These are phyloP conservation scores for Lasioglossum morio DNA, from an alignment of 2,888 invertebrate genomes.

Conservation along the genomic window DNA sequence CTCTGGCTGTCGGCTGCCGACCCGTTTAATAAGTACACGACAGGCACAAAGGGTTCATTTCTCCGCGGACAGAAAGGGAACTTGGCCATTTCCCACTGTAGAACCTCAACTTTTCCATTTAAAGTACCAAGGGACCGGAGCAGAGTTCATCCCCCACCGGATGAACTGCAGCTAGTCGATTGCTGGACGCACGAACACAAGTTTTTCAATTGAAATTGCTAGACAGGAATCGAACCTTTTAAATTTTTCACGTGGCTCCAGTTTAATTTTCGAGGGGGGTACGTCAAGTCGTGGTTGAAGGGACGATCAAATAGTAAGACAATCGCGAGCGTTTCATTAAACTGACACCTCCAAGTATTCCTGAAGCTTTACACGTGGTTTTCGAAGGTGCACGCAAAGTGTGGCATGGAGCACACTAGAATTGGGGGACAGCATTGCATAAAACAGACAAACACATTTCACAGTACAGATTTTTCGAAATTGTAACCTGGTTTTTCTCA, in stretches of 20 bases:
- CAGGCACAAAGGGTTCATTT: constrained; percentile 14
- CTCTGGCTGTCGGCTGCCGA: not conserved
- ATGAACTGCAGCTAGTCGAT: constrained; percentile 18
- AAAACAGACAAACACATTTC: no score
- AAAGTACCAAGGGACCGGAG: not conserved
- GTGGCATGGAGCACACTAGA: not conserved
- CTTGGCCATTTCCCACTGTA: constrained; percentile 5
- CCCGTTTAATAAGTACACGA: constrained; percentile 28
- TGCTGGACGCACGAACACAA: not conserved
- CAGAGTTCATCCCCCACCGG: constrained; percentile 7
- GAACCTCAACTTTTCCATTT: constrained; percentile 37
- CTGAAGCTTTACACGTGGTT: not conserved
- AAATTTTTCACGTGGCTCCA: not conserved
- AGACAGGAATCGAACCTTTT: not conserved
- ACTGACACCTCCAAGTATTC: not conserved
- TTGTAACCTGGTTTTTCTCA: no score
- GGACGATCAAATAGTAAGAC: no score
- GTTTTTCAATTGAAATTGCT: not conserved
- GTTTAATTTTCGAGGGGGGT: not conserved
- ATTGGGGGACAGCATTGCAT: not conserved
- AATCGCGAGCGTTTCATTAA: no score
- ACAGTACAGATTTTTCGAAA: no score
- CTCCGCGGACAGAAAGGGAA: not conserved
- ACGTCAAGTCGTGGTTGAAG: not conserved
- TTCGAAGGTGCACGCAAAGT: not conserved